Base-by-base conservation (phyloP, 2,113 vertebrate genomes). In the Mesoclemmys tuberculata region DNA sequence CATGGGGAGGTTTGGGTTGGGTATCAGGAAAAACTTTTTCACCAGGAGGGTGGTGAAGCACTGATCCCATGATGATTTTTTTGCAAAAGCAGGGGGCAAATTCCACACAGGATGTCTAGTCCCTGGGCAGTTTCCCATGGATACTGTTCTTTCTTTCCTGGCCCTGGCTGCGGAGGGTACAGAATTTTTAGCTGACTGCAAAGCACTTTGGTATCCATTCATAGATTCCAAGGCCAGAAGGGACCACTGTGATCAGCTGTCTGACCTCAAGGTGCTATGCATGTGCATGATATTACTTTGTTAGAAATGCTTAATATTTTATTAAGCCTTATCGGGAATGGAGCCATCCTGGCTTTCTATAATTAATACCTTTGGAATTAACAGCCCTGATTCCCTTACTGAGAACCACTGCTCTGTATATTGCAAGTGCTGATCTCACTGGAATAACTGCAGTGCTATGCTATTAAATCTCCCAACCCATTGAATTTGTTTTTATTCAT, bases 351-450 rank as follows among this genome's bases (percentile, higher is more conserved):
- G 85, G 94, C 82, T 96, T 97, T 94, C 94, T 97, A 93, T 92
- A 97, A 96, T 95, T 98, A 97, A 93, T 90, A 8, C 91, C 95
- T 94, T 64, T 75, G 85, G 93, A 94, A 97, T 97, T 97, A 97
- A 97, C 96, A 95, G 97, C 82, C 92, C 96, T 97, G 96, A 98
- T 97, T 97, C 97, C 97, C 97, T 97, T 94, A 95, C 91, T 92
- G 92, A 93, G 85, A 97, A 83, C 93, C 94, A 82, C 90, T 88
- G 41, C 86, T 95, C 94, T 86, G 56, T 84, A 64, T 27, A 84
- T 78, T 95, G 94, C 96, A 92, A 89, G 82, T 1, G 54, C 92
- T 94, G 85, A 89, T 92, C 92, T 95, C 95, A 84, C 96, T 96
- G 89, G 95, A 95, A 41, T 89, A 80, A 92, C 74, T 95, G 93